These are phyloP conservation scores for Chymomyza procnemis DNA, from an alignment of 2,888 invertebrate species.

Conservation along the genomic window DNA sequence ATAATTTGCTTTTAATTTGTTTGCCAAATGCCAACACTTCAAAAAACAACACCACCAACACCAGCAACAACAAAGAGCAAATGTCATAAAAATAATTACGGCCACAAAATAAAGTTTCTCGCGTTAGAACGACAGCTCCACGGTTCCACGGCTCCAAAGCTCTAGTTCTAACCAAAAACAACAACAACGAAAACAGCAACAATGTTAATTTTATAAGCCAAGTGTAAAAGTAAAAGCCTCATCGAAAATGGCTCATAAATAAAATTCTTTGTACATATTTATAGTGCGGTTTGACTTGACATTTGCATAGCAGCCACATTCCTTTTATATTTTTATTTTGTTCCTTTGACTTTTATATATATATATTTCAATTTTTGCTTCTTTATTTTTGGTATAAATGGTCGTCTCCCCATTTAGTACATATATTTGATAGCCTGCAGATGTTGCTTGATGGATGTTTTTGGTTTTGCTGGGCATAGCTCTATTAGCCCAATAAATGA, in stretches of 20 bases:
- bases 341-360: background rate
- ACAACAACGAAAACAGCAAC: slow-evolving; percentile 15
- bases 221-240: slow-evolving; percentile 66
- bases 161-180: too few relatives aligned
- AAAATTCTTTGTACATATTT: slow-evolving; percentile 58
- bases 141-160: too few relatives aligned
- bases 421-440: slow-evolving; percentile 32
- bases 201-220: slow-evolving; percentile 62
- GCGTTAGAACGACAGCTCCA: background rate
- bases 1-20: slow-evolving; percentile 73
- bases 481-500: slow-evolving; percentile 35
- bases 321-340: background rate
- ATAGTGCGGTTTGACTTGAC: slow-evolving; percentile 54
- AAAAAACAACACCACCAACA: slow-evolving; percentile 48
- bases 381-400: background rate
- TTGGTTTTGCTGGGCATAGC: slow-evolving; percentile 23
- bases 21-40: slow-evolving; percentile 73
- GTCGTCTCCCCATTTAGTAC: background rate
- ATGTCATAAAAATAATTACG: slow-evolving; percentile 72
- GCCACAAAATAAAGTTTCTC: background rate
- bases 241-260: slow-evolving; percentile 71
- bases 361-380: background rate
- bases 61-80: slow-evolving; percentile 21
- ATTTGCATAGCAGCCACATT: background rate
- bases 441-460: slow-evolving; percentile 42